A percentile compares a stretch with the other conserved stretches of the same genome.
phyloP scores from a whole-genome alignment of 2,888 invertebrate species.

The Spodoptera exigua region DNA sequence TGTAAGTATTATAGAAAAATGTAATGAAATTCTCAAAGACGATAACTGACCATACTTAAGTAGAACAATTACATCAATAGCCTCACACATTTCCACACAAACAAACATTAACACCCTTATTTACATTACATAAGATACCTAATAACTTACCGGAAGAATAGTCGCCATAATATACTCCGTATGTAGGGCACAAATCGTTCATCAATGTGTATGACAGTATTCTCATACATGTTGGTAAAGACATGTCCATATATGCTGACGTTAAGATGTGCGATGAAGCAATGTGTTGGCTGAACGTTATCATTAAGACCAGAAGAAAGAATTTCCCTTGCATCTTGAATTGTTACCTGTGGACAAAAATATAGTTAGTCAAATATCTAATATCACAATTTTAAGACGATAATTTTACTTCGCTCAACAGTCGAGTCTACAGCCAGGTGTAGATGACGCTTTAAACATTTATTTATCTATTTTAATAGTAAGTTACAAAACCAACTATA shows the following conservation, averaged over 20 bases:
- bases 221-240: slow-evolving; percentile 61
- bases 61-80: slow-evolving; percentile 37
- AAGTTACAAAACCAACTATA: too few species aligned
- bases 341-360: slow-evolving; percentile 48
- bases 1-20: too few species aligned
- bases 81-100: slow-evolving; percentile 18
- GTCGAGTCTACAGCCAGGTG: too few species aligned
- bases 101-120: slow-evolving; percentile 35
- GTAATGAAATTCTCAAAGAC: too few species aligned
- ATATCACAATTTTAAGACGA: too few species aligned
- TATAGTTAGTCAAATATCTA: neutral
- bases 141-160: slow-evolving; percentile 63
- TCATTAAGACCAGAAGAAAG: slow-evolving; percentile 59
- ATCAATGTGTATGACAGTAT: slow-evolving; percentile 58
- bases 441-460: too few species aligned
- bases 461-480: too few species aligned
- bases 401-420: too few species aligned
- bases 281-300: slow-evolving; percentile 59
- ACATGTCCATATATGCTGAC: slow-evolving; percentile 58
- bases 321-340: slow-evolving; percentile 65
- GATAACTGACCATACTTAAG: slow-evolving; percentile 13
- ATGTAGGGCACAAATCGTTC: slow-evolving; percentile 61
- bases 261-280: slow-evolving; percentile 69
- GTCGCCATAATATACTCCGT: slow-evolving; percentile 57
- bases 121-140: slow-evolving; percentile 30